These are phyloP conservation scores for Corythornis madagascariensis DNA, from an alignment of 2,113 vertebrate species.

Conservation along the genomic window DNA sequence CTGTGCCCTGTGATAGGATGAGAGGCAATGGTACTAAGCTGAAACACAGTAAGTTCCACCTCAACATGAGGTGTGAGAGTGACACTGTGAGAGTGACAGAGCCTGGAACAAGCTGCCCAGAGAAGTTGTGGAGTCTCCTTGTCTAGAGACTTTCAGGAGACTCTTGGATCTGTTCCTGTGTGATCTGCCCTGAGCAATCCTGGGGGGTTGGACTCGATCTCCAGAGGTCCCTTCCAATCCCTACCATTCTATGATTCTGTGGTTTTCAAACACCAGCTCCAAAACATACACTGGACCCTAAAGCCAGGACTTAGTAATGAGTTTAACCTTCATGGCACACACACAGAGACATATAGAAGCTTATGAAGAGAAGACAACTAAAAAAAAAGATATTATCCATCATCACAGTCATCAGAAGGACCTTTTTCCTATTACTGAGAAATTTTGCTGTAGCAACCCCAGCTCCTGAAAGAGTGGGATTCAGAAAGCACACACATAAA, in stretches of 20 bases:
- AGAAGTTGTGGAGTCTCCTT: too few relatives aligned
- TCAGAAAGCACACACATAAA: accelerated
- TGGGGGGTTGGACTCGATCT: not conserved
- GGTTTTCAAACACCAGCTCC: not conserved
- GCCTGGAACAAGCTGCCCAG: too few relatives aligned
- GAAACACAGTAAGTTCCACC: too few relatives aligned
- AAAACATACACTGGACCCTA: not conserved
- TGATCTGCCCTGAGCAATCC: too few relatives aligned
- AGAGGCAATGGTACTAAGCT: too few relatives aligned
- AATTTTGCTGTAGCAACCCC: not conserved
- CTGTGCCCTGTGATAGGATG: too few relatives aligned
- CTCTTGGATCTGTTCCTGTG: too few relatives aligned
- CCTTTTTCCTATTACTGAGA: not conserved
- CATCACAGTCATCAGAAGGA: not conserved
- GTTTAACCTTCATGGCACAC: not conserved
- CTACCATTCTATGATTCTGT: not conserved
- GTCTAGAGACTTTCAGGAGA: too few relatives aligned
- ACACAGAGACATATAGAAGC: not conserved
- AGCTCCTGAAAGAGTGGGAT: not conserved
- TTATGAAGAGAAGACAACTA: not conserved
- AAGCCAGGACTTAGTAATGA: not conserved
- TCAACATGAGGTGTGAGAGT: too few relatives aligned
- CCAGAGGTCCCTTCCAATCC: not conserved
- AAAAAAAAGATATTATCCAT: not conserved
- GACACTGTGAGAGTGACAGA: too few relatives aligned